Conservation (phyloP, 1,140 invertebrate genomes). For the Habropoda laboriosa region DNA sequence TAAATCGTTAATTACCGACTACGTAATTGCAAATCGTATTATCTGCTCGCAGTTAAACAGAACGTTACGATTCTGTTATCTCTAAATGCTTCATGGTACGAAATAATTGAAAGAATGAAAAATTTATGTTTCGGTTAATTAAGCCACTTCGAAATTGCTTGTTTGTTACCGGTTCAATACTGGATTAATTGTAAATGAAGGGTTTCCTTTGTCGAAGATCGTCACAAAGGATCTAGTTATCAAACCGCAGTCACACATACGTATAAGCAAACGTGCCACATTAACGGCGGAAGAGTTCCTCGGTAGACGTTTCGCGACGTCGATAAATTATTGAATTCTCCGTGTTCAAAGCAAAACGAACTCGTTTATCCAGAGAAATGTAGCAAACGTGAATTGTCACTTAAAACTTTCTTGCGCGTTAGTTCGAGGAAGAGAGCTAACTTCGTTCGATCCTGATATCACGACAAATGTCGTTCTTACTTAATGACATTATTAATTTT, state of each 20-base stretch:
- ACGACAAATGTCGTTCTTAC: background rate
- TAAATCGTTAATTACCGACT: too few relatives aligned
- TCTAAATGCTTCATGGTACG: too few relatives aligned
- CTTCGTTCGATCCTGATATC: slow-evolving; percentile 7
- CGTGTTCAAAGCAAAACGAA: background rate
- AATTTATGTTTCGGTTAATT: background rate
- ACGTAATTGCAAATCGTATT: too few relatives aligned
- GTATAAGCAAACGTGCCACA: background rate
- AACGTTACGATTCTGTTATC: too few relatives aligned
- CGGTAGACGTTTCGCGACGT: background rate
- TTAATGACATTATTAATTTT: background rate
- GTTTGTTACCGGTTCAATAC: background rate
- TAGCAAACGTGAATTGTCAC: background rate
- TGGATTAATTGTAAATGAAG: slow-evolving; percentile 17
- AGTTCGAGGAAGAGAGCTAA: slow-evolving; percentile 42
- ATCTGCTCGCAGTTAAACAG: too few relatives aligned
- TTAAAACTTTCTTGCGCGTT: background rate
- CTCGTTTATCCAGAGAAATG: background rate
- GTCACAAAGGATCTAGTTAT: background rate
- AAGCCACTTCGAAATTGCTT: background rate
- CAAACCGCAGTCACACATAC: background rate
- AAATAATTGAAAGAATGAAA: background rate
- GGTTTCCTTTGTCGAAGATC: background rate
- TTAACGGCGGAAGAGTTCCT: background rate
- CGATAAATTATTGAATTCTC: slow-evolving; percentile 18